Evolutionary conservation across 1,140 invertebrate genomes (phyloP).

Genomic region (Drosophila eugracilis): DNA sequence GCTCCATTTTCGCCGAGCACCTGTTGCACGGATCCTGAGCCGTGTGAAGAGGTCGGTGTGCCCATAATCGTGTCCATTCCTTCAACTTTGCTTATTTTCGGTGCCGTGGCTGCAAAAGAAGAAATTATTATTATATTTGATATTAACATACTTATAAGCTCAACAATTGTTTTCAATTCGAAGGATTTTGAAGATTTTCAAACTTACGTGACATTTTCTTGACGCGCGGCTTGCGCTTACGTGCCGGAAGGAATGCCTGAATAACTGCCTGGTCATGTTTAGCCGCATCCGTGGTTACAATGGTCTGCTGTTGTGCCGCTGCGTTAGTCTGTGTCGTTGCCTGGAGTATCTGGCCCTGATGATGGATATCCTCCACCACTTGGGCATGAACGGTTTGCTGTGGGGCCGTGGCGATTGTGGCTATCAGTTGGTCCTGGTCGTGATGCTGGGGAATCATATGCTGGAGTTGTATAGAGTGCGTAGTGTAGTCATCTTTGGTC

Average conservation of each 20-base stretch:
- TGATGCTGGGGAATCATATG: conserved; percentile 84
- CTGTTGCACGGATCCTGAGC: conserved; percentile 59
- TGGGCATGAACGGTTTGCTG: conserved; percentile 84
- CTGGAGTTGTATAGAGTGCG: conserved; percentile 85
- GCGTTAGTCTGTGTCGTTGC: conserved; percentile 78
- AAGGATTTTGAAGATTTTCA: not conserved
- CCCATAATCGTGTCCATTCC: conserved; percentile 81
- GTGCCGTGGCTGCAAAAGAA: conserved; percentile 59
- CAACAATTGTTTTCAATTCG: not conserved
- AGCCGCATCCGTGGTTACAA: conserved; percentile 77
- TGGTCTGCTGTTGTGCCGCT: conserved; percentile 76
- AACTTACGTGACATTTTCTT: conserved; percentile 84
- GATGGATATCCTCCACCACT: conserved; percentile 83
- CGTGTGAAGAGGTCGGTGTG: conserved; percentile 74
- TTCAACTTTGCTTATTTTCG: conserved; percentile 84
- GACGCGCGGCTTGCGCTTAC: conserved; percentile 84
- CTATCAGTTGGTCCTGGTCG: conserved; percentile 83
- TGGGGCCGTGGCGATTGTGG: conserved; percentile 77
- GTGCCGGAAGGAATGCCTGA: conserved; percentile 84
- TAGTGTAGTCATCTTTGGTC: conserved; percentile 84
- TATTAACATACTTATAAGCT: too few relatives aligned
- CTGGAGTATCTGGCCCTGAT: conserved; percentile 78
- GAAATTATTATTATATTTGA: not conserved
- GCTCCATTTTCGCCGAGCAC: conserved; percentile 78
- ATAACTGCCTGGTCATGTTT: conserved; percentile 84